Evolutionary conservation across 2,113 vertebrate species (phyloP).

Genomic region (Dasyornis broadbenti): DNA sequence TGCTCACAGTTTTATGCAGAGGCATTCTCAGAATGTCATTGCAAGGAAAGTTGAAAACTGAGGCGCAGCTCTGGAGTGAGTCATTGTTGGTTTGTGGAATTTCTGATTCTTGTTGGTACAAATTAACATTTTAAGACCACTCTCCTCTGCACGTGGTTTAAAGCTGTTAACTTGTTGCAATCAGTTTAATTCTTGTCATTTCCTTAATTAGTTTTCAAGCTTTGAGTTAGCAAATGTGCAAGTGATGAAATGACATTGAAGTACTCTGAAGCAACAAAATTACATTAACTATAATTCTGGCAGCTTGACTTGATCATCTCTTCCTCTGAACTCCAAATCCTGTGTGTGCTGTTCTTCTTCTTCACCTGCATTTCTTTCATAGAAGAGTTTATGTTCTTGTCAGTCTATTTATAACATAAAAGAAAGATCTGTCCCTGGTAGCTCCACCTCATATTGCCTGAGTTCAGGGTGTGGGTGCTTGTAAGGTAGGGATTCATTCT

Average conservation of each 20-base stretch:
- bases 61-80: not conserved
- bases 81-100: not conserved
- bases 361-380: not conserved
- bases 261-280: not conserved
- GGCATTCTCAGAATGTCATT: not conserved
- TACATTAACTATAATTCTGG: not conserved
- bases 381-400: not conserved
- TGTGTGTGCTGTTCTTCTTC: not conserved
- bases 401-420: not conserved
- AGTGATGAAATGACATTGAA: not conserved
- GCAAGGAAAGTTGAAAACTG: not conserved
- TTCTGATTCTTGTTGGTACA: not conserved
- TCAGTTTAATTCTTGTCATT: conserved; percentile 31
- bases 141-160: not conserved
- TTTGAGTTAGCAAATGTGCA: not conserved
- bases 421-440: not conserved
- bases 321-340: not conserved
- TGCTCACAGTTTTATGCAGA: not conserved
- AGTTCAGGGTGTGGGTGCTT: not conserved
- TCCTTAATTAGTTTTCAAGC: conserved; percentile 8
- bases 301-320: not conserved
- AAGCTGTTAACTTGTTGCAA: conserved; percentile 21
- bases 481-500: not conserved
- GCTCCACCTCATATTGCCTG: not conserved
- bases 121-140: not conserved